Conservation (phyloP, 2,888 invertebrate species). For the Pardosa pseudoannulata region DNA sequence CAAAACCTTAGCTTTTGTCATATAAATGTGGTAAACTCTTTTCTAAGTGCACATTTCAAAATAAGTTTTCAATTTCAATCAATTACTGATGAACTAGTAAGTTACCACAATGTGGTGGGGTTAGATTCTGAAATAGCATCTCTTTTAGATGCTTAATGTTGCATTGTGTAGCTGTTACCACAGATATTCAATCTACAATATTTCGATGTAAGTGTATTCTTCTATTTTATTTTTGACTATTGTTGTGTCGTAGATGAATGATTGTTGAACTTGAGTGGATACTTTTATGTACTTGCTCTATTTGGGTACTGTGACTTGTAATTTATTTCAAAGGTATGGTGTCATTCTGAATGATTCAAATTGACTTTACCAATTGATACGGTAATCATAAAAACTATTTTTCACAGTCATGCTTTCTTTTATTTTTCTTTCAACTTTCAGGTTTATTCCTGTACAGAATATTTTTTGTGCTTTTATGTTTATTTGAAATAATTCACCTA, state of each 20-base stretch:
- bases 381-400: slow-evolving; percentile 26
- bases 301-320: neutral
- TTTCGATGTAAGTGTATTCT: slow-evolving; percentile 13
- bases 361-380: neutral
- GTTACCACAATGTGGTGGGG: slow-evolving; percentile 8
- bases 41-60: neutral
- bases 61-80: neutral
- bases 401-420: slow-evolving; percentile 27
- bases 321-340: slow-evolving; percentile 4
- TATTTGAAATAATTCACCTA: slow-evolving; percentile 13
- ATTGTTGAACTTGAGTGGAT: slow-evolving; percentile 4
- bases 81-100: slow-evolving; percentile 1
- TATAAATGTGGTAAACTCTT: neutral
- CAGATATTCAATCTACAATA: slow-evolving; percentile 21
- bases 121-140: slow-evolving; percentile 40
- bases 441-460: slow-evolving; percentile 26
- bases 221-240: neutral
- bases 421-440: slow-evolving; percentile 1
- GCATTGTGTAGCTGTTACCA: slow-evolving; percentile 32
- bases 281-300: neutral
- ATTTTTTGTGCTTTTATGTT: slow-evolving; percentile 18
- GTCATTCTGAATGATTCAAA: neutral
- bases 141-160: slow-evolving; percentile 47
- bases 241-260: slow-evolving; percentile 29
- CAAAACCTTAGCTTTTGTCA: slow-evolving; percentile 11